Evolutionary conservation across 2,888 invertebrate species (phyloP), one percentile per base, ranked within the genome.

Genomic region (Opisthograptis luteolata): DNA sequence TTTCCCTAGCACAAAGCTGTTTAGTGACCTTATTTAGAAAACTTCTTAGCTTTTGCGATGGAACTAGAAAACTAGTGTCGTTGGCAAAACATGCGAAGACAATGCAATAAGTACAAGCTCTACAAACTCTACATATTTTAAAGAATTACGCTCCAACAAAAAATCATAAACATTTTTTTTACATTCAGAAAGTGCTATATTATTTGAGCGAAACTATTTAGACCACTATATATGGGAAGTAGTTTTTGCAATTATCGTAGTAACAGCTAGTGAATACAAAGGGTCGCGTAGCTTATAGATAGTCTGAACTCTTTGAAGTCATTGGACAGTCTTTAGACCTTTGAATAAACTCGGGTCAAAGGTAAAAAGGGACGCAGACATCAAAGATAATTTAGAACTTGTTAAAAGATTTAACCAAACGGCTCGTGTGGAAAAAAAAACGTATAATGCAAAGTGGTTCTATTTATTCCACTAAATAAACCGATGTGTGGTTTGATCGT

Each of bases 311-410:
- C 81, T 87, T 87, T 84, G 84, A 85, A 80, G 77, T 80, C 60
- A 46, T 58, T 66, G 66, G 65, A 68, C 64, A 70, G 61, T 64
- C 64, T 63, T 64, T 62, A 60, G 66, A 70, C 71, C 76, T 83
- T 80, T 81, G 73, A 76, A 74, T 67, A 72, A 72, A 66, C 69
- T 61, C 58, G 71, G 79, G 76, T 82, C 82, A 84, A 83, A 85
- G 78, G 81, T 80, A 78, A 78, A 81, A 85, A 80, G 79, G 84
- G 81, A 76, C 79, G 62, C 70, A 73, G 64, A 77, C 73, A 76
- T 84, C 84, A 84, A 84, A 84, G 80, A 81, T 84, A 81, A 84
- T 81, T 76, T 78, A 76, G 65, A 70, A 79, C 70, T 73, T 79
- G 79, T 84, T 80, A 76, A 74, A 79, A 79, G 70, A 75, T 76